Evolutionary conservation across 1,140 invertebrate genomes (phyloP), one percentile per base, ranked within the genome.

Genomic region (Lucilia sericata): DNA sequence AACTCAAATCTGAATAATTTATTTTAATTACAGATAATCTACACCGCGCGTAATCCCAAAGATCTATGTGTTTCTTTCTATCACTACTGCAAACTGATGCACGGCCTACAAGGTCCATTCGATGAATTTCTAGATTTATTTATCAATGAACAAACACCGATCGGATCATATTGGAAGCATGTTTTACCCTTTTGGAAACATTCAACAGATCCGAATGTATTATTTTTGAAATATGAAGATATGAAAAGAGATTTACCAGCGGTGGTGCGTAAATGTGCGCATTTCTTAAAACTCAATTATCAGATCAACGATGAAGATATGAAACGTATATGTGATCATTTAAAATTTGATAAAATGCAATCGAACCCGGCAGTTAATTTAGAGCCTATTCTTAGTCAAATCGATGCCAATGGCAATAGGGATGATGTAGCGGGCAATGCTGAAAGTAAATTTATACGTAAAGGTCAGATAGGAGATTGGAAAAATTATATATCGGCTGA

Each of bases 41-140:
- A 99, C 89, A 94, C 97, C 0, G 94, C 96, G 0, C 93, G 98
- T 76, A 98, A 99, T 92, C 97, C 98, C 2, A 99, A 99, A 91
- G 98, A 99, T 88, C 94, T 96, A 84, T 96, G 96, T 75, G 97
- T 99, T 0, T 98, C 97, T 0, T 98, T 96, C 88, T 99, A 96
- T 89, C 95, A 98, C 90, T 98, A 98, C 88, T 95, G 94, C 86
- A 93, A 92, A 86, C 86, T 95, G n/a, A 92, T 97, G 17, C 94
- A 96, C 85, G 92, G 94, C 10, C 91, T 96, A 0, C 94, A 94
- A 83, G 94, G 94, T 0, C 92, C 93, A 2, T 96, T 98, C 86
- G 94, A 96, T n/a, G 94, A 96, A 12, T 98, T 97, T 89, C 95
- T 95, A 60, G 94, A 97, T 74, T 88, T 96, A 2, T 96, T 97